phyloP scores from a whole-genome alignment of 2,888 invertebrate genomes.

The Tricholauxania praeusta region DNA sequence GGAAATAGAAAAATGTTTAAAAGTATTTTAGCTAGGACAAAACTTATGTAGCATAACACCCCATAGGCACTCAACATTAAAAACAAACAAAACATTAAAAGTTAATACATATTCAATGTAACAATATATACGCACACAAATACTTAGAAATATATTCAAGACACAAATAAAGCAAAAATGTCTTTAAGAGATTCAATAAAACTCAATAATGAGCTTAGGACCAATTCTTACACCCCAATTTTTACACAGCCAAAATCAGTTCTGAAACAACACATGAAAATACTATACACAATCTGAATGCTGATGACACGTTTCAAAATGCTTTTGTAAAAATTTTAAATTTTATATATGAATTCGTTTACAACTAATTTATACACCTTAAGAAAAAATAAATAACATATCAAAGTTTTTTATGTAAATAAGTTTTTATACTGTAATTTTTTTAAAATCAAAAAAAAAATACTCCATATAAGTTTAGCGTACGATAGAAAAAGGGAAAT shows the following conservation, averaged over 20 bases:
- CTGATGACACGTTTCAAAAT: background rate
- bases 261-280: background rate
- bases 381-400: conserved; percentile 19
- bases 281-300: background rate
- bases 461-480: conserved; percentile 14
- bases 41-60: too few species aligned
- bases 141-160: background rate
- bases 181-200: background rate
- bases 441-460: conserved; percentile 12
- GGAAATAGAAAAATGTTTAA: too few species aligned
- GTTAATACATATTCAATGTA: conserved; percentile 6
- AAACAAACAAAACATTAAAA: background rate
- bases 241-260: background rate
- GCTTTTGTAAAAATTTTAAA: background rate
- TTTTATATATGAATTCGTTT: background rate
- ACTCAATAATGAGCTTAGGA: background rate
- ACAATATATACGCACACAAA: conserved; percentile 1
- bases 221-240: conserved; percentile 8
- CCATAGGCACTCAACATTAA: background rate
- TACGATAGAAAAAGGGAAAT: conserved; percentile 32
- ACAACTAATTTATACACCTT: background rate
- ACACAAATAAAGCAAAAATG: background rate
- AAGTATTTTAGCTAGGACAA: too few species aligned
- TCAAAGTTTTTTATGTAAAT: conserved; percentile 23
- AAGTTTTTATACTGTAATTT: conserved; percentile 7